Evolutionary conservation across 2,113 vertebrate species (phyloP), one percentile per base, ranked within the genome.

Genomic region (Callospermophilus lateralis): DNA sequence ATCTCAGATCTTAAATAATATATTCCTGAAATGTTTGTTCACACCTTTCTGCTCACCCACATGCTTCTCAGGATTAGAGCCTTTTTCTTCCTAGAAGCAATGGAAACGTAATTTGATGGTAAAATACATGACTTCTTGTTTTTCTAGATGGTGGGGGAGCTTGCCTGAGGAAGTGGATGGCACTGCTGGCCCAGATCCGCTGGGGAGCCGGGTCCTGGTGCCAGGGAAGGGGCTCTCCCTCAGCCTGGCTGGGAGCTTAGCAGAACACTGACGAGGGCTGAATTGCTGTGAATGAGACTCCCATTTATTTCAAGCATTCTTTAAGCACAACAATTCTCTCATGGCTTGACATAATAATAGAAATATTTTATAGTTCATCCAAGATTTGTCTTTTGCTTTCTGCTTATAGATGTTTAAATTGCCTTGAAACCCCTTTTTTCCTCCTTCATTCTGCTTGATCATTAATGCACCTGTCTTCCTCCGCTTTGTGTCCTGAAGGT

Each of bases 11-110:
- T 84, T 72, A 91, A 97, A 84, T 84, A 77, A 51, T 73, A 53
- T 92, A 79, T 90, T 76, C 92, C 92, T 16, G 6, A 93, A 90
- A 61, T 78, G 42, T 74, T 45, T 45, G 63, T 37, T 84, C 76
- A 89, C 70, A 53, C 78, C 17, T 65, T 45, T n/a, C 58, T 78
- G 42, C 12, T 58, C 63, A 67, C 55, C 87, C 88, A 67, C 53
- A 8, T 11, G 67, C 42, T 39, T 87, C 86, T 39, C 11, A 34
- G 63, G 17, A 70, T 72, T 16, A 48, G 58, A 63, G 72, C 42
- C 45, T 73, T 26, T 83, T 55, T 37, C 39, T 74, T 78, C 45
- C 63, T 53, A 58, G 92, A 39, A 92, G 24, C 63, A 74, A 48
- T 6, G 61, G 42, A 51, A 39, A 26, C 55, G 48, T 79, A 86